These are phyloP conservation scores for Muntiacus reevesi DNA, from an alignment of 2,113 vertebrate genomes.

Conservation along the genomic window DNA sequence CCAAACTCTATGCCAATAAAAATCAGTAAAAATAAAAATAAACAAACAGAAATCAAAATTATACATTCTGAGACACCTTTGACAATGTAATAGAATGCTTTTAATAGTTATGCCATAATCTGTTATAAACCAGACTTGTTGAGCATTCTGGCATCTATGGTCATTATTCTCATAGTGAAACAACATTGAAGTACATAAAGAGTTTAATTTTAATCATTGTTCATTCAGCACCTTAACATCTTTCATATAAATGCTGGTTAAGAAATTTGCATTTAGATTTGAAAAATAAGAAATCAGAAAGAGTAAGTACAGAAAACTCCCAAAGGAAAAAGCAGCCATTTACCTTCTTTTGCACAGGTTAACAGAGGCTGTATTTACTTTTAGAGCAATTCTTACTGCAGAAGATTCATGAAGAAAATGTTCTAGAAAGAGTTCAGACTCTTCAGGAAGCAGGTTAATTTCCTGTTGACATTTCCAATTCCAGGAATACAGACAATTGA, in stretches of 20 bases:
- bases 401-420: not conserved
- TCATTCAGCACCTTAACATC: not conserved
- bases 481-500: not conserved
- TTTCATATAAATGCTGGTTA: not conserved
- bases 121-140: not conserved
- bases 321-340: not conserved
- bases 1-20: not conserved
- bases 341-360: not conserved
- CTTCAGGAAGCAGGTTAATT: not conserved
- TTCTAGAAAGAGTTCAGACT: not conserved
- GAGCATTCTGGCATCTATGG: too few species aligned
- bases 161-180: not conserved
- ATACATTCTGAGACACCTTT: not conserved
- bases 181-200: not conserved
- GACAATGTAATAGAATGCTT: not conserved
- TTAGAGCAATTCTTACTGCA: not conserved
- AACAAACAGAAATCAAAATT: not conserved
- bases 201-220: not conserved
- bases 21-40: not conserved
- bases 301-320: not conserved
- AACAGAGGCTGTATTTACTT: not conserved
- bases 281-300: not conserved
- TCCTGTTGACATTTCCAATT: not conserved
- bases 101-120: not conserved
- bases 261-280: not conserved